phyloP scores from a whole-genome alignment of 2,888 invertebrate genomes.

The Ornithoptera alexandrae region DNA sequence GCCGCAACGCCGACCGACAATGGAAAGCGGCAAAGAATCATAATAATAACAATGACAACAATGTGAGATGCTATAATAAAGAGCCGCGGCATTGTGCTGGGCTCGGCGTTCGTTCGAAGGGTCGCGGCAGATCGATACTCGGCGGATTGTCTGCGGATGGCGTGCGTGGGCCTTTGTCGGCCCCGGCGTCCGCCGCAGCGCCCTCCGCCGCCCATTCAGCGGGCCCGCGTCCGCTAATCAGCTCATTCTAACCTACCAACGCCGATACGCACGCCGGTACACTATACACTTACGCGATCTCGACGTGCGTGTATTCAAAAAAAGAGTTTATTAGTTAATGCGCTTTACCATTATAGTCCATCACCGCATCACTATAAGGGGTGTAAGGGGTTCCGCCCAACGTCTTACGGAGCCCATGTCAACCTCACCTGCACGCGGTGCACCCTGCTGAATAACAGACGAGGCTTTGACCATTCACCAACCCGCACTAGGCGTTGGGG shows the following conservation, averaged over 20 bases:
- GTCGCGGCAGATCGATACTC: slow-evolving; percentile 77
- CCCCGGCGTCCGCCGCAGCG: slow-evolving; percentile 39
- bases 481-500: too few species aligned
- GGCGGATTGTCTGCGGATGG: slow-evolving; percentile 73
- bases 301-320: too few species aligned
- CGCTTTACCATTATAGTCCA: too few species aligned
- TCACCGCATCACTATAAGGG: too few species aligned
- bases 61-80: slow-evolving; percentile 81
- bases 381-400: too few species aligned
- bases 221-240: slow-evolving; percentile 29
- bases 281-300: not conserved
- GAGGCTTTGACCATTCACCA: too few species aligned
- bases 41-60: slow-evolving; percentile 81
- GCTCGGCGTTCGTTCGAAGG: slow-evolving; percentile 76
- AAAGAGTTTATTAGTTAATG: too few species aligned
- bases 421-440: too few species aligned
- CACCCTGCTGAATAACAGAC: too few species aligned
- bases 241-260: slow-evolving; percentile 19
- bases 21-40: slow-evolving; percentile 81
- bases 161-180: slow-evolving; percentile 71
- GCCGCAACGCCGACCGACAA: slow-evolving; percentile 79
- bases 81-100: slow-evolving; percentile 78
- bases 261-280: not conserved
- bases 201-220: slow-evolving; percentile 48
- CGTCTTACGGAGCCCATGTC: too few species aligned